These are phyloP conservation scores for Buteo buteo DNA, from an alignment of 2,113 vertebrate species.

Conservation along the genomic window DNA sequence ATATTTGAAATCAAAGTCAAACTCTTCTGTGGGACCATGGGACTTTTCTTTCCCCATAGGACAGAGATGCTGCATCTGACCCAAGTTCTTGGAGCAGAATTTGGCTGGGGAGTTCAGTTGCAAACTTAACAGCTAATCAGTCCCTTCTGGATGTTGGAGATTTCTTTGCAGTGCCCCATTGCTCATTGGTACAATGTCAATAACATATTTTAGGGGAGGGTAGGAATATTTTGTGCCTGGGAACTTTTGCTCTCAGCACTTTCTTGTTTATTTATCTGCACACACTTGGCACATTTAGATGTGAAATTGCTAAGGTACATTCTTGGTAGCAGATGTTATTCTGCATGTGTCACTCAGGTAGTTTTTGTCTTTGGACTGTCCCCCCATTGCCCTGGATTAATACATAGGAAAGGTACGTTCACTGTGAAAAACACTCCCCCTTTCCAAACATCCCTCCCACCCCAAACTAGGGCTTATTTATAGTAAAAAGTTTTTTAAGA, in stretches of 20 bases:
- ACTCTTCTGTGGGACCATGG: too few species aligned
- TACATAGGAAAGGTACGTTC: too few species aligned
- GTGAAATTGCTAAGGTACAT: background rate
- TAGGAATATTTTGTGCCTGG: background rate
- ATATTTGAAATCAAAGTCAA: background rate
- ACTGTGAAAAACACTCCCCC: background rate
- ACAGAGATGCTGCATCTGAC: fast-evolving
- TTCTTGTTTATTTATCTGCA: background rate
- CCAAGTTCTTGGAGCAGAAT: background rate
- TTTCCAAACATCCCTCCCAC: too few species aligned
- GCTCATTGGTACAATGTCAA: background rate
- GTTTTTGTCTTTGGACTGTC: background rate
- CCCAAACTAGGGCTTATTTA: background rate
- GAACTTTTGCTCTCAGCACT: background rate
- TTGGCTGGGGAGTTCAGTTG: fast-evolving
- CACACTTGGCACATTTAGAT: background rate
- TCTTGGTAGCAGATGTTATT: background rate
- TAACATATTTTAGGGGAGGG: background rate
- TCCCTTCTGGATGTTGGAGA: background rate
- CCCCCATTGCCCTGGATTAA: background rate
- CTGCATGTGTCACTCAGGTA: background rate
- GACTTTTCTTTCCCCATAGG: fast-evolving
- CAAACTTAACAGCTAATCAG: background rate
- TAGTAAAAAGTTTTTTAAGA: background rate
- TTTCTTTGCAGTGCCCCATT: background rate